phyloP scores from a whole-genome alignment of 30 jellyfish, hydroid and myxozoan genomes.

The Pelagia noctiluca region DNA sequence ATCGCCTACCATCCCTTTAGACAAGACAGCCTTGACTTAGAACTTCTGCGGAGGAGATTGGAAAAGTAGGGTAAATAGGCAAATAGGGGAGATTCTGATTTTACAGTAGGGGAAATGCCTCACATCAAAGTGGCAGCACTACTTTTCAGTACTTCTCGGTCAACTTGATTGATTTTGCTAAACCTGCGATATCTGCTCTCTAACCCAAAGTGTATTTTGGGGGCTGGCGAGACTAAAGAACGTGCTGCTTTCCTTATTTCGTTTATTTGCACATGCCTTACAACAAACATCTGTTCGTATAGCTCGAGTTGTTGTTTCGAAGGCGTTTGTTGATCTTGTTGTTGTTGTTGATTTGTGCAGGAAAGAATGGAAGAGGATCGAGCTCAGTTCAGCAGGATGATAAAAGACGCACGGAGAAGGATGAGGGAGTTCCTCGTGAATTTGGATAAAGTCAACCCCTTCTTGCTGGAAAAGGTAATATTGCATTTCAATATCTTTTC shows the following conservation, averaged over 20 bases:
- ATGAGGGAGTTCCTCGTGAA: conserved; percentile 43
- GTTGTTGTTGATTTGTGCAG: conserved; percentile 26
- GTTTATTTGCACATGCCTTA: too few species aligned
- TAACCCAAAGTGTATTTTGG: too few species aligned
- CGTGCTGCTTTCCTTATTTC: too few species aligned
- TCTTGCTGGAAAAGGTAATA: conserved; percentile 22
- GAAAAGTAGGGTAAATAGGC: too few species aligned
- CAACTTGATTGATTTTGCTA: not conserved
- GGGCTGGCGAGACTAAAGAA: too few species aligned
- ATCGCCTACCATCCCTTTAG: too few species aligned
- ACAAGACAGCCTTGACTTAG: too few species aligned
- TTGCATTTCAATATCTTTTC: too few species aligned
- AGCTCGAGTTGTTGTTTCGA: not conserved
- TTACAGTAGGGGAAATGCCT: too few species aligned
- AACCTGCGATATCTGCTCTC: too few species aligned
- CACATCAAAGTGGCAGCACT: conserved; percentile 12
- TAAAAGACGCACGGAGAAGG: conserved; percentile 72
- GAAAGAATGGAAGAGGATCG: conserved; percentile 72
- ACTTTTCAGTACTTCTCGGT: conserved; percentile 7
- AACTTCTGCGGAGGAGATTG: too few species aligned
- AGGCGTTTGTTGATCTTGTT: not conserved
- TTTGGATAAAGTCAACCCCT: conserved; percentile 59
- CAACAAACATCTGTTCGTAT: not conserved
- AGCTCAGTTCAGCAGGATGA: conserved; percentile 52
- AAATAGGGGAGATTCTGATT: too few species aligned